Percentiles rank a stretch among this genome's conserved stretches.
phyloP scores from a whole-genome alignment of 1,140 invertebrate species.

The Drosophila littoralis region DNA sequence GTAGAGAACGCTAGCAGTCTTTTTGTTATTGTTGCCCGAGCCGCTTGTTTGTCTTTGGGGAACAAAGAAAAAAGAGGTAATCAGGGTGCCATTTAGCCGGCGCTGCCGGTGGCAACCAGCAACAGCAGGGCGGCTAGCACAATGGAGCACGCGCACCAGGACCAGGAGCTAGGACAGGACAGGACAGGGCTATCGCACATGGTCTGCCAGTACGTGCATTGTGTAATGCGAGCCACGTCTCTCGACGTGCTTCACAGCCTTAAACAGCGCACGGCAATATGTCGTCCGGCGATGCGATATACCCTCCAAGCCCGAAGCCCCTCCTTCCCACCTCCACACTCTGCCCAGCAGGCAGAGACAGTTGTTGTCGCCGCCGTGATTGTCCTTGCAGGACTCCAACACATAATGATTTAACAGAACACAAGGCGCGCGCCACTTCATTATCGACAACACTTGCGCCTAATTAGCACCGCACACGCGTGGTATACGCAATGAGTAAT shows the following conservation, averaged over 20 bases:
- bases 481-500: constrained; percentile 74
- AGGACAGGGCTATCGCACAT: neutral
- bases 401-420: constrained; percentile 39
- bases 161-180: neutral
- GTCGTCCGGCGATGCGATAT: constrained; percentile 15
- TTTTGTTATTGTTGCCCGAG: constrained; percentile 20
- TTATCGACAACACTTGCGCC: constrained; percentile 65
- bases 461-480: constrained; percentile 65
- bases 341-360: too few species aligned
- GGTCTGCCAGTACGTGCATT: neutral
- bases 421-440: constrained; percentile 49
- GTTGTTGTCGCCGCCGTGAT: constrained; percentile 5
- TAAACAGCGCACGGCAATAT: constrained; percentile 41
- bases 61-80: constrained; percentile 27
- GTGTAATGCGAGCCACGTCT: constrained; percentile 47
- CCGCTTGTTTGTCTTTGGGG: constrained; percentile 10
- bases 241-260: constrained; percentile 51
- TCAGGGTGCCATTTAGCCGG: constrained; percentile 29
- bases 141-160: constrained; percentile 34
- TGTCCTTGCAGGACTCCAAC: constrained; percentile 16
- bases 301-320: too few species aligned
- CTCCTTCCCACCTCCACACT: too few species aligned
- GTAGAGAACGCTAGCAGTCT: neutral
- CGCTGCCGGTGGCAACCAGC: neutral
- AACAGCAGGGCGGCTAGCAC: constrained; percentile 13